Conservation (phyloP, 2,888 invertebrate species). For the Ametastegia equiseti region DNA sequence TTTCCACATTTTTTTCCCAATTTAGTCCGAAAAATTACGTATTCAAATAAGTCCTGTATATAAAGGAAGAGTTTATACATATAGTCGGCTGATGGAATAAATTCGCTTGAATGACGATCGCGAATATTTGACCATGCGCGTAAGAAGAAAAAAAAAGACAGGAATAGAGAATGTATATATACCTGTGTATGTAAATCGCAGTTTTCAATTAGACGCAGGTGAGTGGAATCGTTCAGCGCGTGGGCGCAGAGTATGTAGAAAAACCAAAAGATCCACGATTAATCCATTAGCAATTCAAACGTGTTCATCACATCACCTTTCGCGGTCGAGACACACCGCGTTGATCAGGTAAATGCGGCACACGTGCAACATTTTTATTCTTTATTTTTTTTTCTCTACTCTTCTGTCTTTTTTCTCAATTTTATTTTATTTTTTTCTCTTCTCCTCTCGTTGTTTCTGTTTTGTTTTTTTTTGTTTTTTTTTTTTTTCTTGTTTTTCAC, state of each 20-base stretch:
- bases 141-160: no score
- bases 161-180: neutral
- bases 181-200: neutral
- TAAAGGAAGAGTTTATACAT: no score
- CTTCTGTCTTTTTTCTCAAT: no score
- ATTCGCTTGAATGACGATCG: neutral
- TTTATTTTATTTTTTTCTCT: neutral
- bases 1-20: neutral
- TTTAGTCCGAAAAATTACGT: no score
- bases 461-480: no score
- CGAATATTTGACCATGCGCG: neutral
- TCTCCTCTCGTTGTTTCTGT: neutral
- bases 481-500: no score
- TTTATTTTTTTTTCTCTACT: neutral
- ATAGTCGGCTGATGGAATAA: neutral
- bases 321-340: neutral
- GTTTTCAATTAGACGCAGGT: neutral
- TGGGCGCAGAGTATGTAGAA: neutral
- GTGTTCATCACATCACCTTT: neutral
- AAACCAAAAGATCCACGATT: conserved; percentile 7
- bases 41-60: no score
- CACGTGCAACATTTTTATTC: neutral
- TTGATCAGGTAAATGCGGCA: neutral
- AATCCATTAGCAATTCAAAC: conserved; percentile 25
- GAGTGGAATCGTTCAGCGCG: neutral